Percentiles rank a stretch among this genome's conserved stretches.
Evolutionary conservation across 2,888 invertebrate genomes (phyloP).

Genomic region (Agelastica alni): DNA sequence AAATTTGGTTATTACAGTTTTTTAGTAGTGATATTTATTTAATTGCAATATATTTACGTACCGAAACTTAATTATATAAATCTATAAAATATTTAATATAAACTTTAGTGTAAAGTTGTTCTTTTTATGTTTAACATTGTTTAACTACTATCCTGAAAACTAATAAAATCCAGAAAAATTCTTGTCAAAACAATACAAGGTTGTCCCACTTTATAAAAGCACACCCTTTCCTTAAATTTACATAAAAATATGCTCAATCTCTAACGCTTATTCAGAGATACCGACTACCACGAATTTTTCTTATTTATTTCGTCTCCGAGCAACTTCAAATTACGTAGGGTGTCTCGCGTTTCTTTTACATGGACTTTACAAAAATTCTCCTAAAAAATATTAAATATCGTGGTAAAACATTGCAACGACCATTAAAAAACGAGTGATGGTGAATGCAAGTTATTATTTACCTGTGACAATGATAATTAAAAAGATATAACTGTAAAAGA

Average conservation of each 20-base stretch:
- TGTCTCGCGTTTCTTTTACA: constrained; percentile 11
- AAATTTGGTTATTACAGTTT: no score
- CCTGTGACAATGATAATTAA: no score
- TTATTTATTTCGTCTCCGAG: constrained; percentile 27
- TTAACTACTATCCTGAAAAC: background rate
- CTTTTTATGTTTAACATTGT: background rate
- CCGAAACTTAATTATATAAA: background rate
- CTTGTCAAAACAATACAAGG: constrained; percentile 35
- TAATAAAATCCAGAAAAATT: background rate
- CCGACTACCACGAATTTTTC: constrained; percentile 23
- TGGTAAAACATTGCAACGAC: background rate
- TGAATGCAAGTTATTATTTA: no score
- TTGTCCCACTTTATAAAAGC: constrained; percentile 40
- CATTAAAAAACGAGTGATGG: background rate
- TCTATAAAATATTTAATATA: background rate
- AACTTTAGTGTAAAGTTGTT: background rate
- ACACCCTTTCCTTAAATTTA: constrained; percentile 27
- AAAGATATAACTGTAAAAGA: no score
- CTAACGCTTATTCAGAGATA: constrained; percentile 32
- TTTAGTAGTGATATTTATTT: no score
- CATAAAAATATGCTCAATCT: constrained; percentile 38
- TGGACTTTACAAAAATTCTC: background rate
- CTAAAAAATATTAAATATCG: background rate
- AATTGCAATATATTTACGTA: background rate
- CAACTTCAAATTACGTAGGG: constrained; percentile 22